Conservation (phyloP, 2,888 invertebrate genomes). For the Thera britannica region DNA sequence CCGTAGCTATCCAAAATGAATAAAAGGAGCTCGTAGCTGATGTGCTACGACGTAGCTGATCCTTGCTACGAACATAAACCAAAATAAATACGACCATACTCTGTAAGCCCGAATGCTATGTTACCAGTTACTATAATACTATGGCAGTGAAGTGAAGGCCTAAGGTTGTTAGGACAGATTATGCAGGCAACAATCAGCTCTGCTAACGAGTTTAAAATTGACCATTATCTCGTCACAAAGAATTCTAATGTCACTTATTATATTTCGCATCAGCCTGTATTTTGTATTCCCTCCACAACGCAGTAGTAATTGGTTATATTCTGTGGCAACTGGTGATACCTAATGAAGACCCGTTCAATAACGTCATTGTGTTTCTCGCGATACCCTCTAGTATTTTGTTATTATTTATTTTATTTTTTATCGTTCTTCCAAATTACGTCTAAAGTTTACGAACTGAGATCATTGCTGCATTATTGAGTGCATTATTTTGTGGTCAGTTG, state of each 20-base stretch:
- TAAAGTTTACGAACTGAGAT: constrained; percentile 20
- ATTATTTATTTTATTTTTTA: constrained; percentile 38
- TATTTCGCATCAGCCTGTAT: constrained; percentile 25
- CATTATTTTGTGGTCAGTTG: constrained; percentile 29
- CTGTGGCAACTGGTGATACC: constrained; percentile 9
- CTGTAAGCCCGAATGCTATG: background rate
- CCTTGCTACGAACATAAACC: constrained; percentile 5
- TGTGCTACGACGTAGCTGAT: constrained; percentile 8
- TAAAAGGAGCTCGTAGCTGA: background rate
- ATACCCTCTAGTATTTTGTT: constrained; percentile 49
- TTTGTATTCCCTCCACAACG: background rate
- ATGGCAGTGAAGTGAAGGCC: background rate
- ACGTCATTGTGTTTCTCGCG: constrained; percentile 49
- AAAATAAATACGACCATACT: background rate
- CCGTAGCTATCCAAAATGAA: background rate
- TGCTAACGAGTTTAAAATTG: constrained; percentile 23
- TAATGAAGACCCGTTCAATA: constrained; percentile 32
- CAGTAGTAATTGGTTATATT: constrained; percentile 13
- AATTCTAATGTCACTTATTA: background rate
- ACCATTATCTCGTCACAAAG: constrained; percentile 6
- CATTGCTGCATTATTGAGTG: background rate
- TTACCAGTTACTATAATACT: background rate
- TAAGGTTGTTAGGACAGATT: background rate
- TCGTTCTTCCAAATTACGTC: constrained; percentile 9
- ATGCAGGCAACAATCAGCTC: background rate